Percentiles rank a stretch among this genome's conserved stretches.
Conservation (phyloP, 64 coral and sea anemone genomes). For the Porites lutea region DNA sequence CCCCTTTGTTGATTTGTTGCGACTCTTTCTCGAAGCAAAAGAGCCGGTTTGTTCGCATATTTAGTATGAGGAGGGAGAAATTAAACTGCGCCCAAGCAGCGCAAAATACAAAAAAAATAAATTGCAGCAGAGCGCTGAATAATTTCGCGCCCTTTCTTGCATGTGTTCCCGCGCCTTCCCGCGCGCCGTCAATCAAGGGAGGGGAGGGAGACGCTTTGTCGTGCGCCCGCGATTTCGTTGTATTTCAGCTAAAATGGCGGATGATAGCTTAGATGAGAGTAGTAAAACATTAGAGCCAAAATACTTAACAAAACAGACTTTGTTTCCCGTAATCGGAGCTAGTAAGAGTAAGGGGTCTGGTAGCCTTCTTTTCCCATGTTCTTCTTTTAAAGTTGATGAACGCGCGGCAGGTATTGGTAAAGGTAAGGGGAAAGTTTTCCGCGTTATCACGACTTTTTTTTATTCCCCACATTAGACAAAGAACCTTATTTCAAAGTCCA, state of each 20-base stretch:
- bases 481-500: no score
- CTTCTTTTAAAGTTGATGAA: background rate
- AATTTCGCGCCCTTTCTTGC: background rate
- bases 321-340: conserved; percentile 15
- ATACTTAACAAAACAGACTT: background rate
- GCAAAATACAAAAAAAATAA: background rate
- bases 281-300: background rate
- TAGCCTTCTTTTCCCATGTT: conserved; percentile 17
- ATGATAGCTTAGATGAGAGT: background rate
- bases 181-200: background rate
- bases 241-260: background rate
- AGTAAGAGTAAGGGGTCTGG: background rate
- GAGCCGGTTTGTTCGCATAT: conserved; percentile 40
- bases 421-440: background rate
- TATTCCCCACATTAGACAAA: no score
- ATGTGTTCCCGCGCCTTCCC: conserved; percentile 10
- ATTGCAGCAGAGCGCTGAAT: background rate
- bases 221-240: background rate
- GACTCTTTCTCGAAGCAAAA: background rate
- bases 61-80: background rate
- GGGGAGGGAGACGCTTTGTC: background rate
- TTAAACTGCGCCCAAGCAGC: conserved; percentile 22
- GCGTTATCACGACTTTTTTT: no score
- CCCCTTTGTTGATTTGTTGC: background rate
- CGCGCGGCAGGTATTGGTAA: background rate